Conservation (phyloP, 2,888 invertebrate genomes). For the Nephrotoma guestfalica region DNA sequence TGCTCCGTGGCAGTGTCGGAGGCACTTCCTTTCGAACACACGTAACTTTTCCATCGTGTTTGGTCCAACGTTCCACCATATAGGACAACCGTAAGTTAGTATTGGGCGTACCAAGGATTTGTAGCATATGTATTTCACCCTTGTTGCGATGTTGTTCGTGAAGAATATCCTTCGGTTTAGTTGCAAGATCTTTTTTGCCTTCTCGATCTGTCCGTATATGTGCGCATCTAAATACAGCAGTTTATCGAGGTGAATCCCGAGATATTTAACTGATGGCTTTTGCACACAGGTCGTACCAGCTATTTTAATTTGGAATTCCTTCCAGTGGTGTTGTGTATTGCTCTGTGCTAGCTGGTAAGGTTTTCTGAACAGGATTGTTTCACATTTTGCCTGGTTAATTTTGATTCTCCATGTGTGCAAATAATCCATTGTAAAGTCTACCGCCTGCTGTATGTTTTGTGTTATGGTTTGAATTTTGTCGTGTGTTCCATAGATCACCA, state of each 20-base stretch:
- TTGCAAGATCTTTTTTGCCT: not conserved
- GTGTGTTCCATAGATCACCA: not conserved
- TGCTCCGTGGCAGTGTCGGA: no score
- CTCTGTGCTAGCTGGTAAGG: not conserved
- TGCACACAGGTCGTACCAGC: not conserved
- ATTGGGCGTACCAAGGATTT: no score
- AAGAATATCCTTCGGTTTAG: not conserved
- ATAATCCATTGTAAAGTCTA: not conserved
- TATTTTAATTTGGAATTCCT: not conserved
- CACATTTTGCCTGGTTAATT: constrained; percentile 3
- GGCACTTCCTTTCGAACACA: no score
- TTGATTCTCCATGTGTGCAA: not conserved
- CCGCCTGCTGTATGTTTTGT: not conserved
- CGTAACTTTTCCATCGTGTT: no score
- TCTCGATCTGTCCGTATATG: not conserved
- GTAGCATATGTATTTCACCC: not conserved
- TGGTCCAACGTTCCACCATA: no score
- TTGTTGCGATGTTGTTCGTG: not conserved
- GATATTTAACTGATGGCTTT: not conserved
- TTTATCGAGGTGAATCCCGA: not conserved
- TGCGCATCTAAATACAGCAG: not conserved
- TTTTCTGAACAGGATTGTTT: not conserved
- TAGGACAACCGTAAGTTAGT: no score
- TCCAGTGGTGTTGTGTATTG: not conserved
- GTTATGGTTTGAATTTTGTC: not conserved